Evolutionary conservation across 2,797 vertebrate genomes (phyloP).

Genomic region (Anguilla megastoma): DNA sequence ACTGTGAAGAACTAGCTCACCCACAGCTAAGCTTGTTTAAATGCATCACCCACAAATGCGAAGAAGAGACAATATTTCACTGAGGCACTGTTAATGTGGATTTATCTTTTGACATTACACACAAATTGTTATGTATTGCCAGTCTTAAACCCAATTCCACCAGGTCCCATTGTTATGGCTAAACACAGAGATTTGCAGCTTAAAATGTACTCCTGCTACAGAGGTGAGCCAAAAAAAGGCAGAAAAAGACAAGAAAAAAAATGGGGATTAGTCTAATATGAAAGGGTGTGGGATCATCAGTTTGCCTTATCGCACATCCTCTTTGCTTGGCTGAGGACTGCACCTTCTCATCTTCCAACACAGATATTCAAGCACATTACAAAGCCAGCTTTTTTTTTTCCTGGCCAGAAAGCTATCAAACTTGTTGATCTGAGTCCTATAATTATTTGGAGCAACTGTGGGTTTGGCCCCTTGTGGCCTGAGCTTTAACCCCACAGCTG

Average conservation of each 20-base stretch:
- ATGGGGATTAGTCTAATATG: slow-evolving; percentile 44
- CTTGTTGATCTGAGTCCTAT: background rate
- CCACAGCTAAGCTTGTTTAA: background rate
- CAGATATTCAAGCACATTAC: slow-evolving; percentile 1
- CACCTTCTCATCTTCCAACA: slow-evolving; percentile 23
- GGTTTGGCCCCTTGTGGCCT: background rate
- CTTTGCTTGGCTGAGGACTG: slow-evolving; percentile 36
- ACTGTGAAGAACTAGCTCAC: background rate
- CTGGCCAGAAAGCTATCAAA: background rate
- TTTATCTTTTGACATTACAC: slow-evolving; percentile 12
- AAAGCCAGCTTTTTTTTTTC: background rate
- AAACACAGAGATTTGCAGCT: slow-evolving; percentile 44
- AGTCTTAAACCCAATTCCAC: slow-evolving; percentile 32
- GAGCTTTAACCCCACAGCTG: background rate
- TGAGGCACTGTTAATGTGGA: background rate
- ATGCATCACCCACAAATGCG: background rate
- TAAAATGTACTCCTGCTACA: slow-evolving; percentile 45
- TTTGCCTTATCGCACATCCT: slow-evolving; percentile 37
- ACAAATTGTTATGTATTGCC: background rate
- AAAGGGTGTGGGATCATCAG: slow-evolving; percentile 44
- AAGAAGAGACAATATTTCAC: background rate
- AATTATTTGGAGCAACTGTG: background rate
- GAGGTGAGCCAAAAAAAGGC: slow-evolving; percentile 37
- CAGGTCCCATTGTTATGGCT: slow-evolving; percentile 31
- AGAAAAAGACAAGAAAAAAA: background rate